Conservation (phyloP, 2,888 invertebrate genomes). For the Pycnomerus fuliginosus region DNA sequence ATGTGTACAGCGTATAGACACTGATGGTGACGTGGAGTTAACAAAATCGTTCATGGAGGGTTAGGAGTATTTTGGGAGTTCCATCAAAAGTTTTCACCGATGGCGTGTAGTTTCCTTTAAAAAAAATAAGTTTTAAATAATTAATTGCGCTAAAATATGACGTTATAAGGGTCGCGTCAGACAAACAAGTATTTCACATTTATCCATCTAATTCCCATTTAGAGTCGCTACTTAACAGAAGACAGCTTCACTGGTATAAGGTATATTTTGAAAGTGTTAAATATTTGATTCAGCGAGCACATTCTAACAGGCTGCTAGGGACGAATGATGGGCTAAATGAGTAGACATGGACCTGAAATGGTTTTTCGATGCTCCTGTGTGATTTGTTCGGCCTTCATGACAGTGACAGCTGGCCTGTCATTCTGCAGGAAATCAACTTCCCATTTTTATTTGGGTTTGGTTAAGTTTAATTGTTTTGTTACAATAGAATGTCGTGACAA, state of each 20-base stretch:
- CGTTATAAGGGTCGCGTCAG: slow-evolving; percentile 6
- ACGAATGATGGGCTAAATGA: slow-evolving; percentile 47
- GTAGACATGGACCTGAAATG: slow-evolving; percentile 47
- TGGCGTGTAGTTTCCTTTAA: no score
- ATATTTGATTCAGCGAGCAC: slow-evolving; percentile 31
- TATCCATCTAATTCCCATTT: neutral
- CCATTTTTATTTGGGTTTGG: no score
- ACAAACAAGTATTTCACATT: slow-evolving; percentile 15
- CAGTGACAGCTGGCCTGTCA: slow-evolving; percentile 34
- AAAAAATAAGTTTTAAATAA: no score
- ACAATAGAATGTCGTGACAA: no score
- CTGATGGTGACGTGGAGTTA: no score
- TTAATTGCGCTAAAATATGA: no score
- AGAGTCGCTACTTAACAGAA: slow-evolving; percentile 7
- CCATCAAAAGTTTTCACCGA: no score
- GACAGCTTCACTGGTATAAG: slow-evolving; percentile 22
- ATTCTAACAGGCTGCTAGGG: slow-evolving; percentile 35
- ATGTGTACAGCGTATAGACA: no score
- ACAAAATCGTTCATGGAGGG: no score
- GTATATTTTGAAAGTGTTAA: slow-evolving; percentile 28
- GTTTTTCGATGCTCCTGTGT: slow-evolving; percentile 49
- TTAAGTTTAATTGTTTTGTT: no score
- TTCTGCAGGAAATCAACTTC: no score
- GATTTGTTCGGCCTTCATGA: slow-evolving; percentile 45
- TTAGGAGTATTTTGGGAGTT: no score